phyloP scores from a whole-genome alignment of 2,888 invertebrate species.

The Aporophyla lueneburgensis region DNA sequence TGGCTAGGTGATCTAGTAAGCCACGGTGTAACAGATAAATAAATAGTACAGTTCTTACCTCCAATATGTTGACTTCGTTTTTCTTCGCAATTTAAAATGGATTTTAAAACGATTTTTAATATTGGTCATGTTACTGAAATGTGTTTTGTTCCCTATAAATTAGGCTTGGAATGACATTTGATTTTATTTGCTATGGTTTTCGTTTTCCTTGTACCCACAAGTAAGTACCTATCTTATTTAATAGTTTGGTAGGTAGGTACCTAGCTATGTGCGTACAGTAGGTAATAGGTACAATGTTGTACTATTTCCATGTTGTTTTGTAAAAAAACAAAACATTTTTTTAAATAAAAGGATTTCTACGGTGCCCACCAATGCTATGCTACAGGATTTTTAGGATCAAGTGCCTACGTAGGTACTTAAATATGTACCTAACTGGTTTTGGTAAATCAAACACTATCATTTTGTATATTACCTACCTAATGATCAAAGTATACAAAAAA shows the following conservation, averaged over 20 bases:
- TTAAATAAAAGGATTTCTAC: background rate
- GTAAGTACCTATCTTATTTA: background rate
- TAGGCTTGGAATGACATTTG: constrained; percentile 6
- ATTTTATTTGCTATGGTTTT: constrained; percentile 3
- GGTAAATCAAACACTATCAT: background rate
- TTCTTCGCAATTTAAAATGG: constrained; percentile 37
- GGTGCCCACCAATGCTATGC: background rate
- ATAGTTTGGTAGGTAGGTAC: background rate
- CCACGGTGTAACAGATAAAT: constrained; percentile 30
- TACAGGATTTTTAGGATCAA: background rate
- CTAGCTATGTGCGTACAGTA: background rate
- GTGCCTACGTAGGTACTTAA: background rate
- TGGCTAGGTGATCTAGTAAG: constrained; percentile 40
- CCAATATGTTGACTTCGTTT: constrained; percentile 59
- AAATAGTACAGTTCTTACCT: constrained; percentile 30
- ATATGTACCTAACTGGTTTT: background rate
- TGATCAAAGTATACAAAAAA: constrained; percentile 2
- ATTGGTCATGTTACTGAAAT: constrained; percentile 36
- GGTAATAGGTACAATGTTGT: background rate
- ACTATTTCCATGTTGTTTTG: background rate
- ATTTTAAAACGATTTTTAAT: constrained; percentile 38
- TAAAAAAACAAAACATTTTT: background rate
- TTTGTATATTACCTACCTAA: background rate
- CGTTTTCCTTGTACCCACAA: constrained; percentile 27
- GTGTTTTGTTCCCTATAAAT: background rate